phyloP scores from a whole-genome alignment of 2,888 invertebrate species.

The Eupeodes latifasciatus region DNA sequence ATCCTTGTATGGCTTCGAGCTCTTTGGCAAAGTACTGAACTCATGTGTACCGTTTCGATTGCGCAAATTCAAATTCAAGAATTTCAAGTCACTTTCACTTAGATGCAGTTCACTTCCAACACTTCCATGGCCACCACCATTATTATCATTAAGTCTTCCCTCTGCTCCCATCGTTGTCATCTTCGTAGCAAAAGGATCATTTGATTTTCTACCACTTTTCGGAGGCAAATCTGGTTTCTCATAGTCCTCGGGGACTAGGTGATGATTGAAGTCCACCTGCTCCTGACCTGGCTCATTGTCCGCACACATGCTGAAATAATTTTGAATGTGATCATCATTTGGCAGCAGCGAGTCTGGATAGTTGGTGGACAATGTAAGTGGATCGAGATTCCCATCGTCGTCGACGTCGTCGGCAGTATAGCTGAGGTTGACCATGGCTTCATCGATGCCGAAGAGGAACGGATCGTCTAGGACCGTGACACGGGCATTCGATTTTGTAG shows the following conservation, averaged over 20 bases:
- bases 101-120: slow-evolving; percentile 79
- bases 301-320: slow-evolving; percentile 79
- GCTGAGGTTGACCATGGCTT: neutral
- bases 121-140: slow-evolving; percentile 30
- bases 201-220: slow-evolving; percentile 46
- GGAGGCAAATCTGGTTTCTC: slow-evolving; percentile 67
- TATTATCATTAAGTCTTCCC: slow-evolving; percentile 20
- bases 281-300: slow-evolving; percentile 76
- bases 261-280: slow-evolving; percentile 69
- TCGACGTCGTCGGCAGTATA: neutral
- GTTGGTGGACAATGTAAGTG: slow-evolving; percentile 64
- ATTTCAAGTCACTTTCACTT: slow-evolving; percentile 83
- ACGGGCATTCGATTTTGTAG: slow-evolving; percentile 81
- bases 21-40: slow-evolving; percentile 80
- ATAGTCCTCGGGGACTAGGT: slow-evolving; percentile 66
- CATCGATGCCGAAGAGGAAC: slow-evolving; percentile 83
- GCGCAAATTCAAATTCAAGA: slow-evolving; percentile 82
- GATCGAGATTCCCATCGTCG: slow-evolving; percentile 55
- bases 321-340: slow-evolving; percentile 80
- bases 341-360: slow-evolving; percentile 67
- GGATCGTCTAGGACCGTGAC: slow-evolving; percentile 84
- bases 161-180: neutral
- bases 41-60: slow-evolving; percentile 78
- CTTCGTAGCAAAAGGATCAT: slow-evolving; percentile 15
- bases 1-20: slow-evolving; percentile 82